Conservation (phyloP, 2,797 vertebrate species). For the Huso huso region DNA sequence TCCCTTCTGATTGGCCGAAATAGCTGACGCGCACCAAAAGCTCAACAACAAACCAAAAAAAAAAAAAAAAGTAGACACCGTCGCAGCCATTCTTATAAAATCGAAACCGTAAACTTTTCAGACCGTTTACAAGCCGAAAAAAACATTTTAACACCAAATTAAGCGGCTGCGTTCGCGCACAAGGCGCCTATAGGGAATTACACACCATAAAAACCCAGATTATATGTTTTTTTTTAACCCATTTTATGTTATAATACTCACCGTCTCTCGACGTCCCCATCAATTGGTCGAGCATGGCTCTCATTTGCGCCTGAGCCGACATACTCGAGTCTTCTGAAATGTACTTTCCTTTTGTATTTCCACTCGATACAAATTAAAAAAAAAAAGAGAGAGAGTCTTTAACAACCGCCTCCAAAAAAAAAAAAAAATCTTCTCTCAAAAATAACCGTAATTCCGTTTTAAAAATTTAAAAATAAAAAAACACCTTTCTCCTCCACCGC, state of each 20-base stretch:
- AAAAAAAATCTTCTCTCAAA: too few species aligned
- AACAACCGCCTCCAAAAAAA: too few species aligned
- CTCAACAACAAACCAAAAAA: too few species aligned
- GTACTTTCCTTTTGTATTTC: too few species aligned
- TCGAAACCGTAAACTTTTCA: slow-evolving; percentile 7
- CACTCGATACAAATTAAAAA: too few species aligned
- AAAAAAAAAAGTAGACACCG: too few species aligned
- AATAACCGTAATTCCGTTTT: too few species aligned
- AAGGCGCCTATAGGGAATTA: slow-evolving; percentile 26
- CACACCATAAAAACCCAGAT: background rate
- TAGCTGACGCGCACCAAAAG: background rate
- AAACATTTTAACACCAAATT: too few species aligned
- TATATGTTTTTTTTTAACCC: background rate
- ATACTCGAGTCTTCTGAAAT: slow-evolving; percentile 48
- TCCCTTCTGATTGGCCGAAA: background rate
- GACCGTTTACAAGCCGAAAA: slow-evolving; percentile 21
- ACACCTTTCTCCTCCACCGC: too few species aligned
- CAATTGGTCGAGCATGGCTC: slow-evolving; percentile 96
- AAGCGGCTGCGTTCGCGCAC: too few species aligned
- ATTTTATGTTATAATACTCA: slow-evolving; percentile 47
- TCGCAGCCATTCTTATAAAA: background rate
- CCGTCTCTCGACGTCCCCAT: slow-evolving; percentile 96
- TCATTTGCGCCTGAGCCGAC: slow-evolving; percentile 98
- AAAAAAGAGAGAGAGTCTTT: too few species aligned
- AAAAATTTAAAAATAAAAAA: too few species aligned